Percentiles rank a stretch among this genome's conserved stretches.
These are phyloP conservation scores for Tympanuchus pallidicinctus DNA, from an alignment of 2,113 vertebrate species.

Conservation along the genomic window DNA sequence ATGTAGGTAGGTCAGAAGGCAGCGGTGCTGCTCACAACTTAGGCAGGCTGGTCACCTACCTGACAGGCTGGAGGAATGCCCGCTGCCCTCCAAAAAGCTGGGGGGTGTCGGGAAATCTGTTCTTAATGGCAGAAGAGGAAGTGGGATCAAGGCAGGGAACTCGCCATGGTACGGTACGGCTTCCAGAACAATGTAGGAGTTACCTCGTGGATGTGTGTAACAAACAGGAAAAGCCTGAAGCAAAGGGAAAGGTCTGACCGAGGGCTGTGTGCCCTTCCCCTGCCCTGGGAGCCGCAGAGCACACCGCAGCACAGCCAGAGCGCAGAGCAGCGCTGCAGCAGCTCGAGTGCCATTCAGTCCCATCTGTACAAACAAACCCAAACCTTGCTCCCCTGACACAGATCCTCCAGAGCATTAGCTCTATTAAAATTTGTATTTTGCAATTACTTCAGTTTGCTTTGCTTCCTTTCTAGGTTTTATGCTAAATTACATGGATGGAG, in stretches of 20 bases:
- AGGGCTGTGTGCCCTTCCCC: background rate
- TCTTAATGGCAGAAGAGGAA: background rate
- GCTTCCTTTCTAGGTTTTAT: conserved; percentile 41
- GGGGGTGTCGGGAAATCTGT: background rate
- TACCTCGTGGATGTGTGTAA: background rate
- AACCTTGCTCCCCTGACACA: background rate
- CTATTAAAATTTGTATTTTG: conserved; percentile 56
- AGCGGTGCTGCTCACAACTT: background rate
- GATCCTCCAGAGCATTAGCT: conserved; percentile 2
- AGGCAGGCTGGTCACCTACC: background rate
- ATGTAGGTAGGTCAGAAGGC: background rate
- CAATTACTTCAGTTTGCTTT: conserved; percentile 61
- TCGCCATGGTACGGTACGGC: background rate
- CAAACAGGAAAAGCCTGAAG: background rate
- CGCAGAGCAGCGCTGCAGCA: background rate
- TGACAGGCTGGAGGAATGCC: background rate
- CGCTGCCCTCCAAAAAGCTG: background rate
- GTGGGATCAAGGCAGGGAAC: background rate
- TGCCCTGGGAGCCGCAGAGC: no score
- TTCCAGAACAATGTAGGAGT: background rate
- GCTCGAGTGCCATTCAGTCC: background rate
- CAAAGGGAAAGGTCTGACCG: background rate
- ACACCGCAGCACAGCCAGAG: background rate
- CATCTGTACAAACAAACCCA: conserved; percentile 49
- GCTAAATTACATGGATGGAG: conserved; percentile 27